A percentile compares a stretch with the other conserved stretches of the same genome.
These are phyloP conservation scores for Uria lomvia DNA, from an alignment of 2,113 vertebrate species.

Conservation along the genomic window DNA sequence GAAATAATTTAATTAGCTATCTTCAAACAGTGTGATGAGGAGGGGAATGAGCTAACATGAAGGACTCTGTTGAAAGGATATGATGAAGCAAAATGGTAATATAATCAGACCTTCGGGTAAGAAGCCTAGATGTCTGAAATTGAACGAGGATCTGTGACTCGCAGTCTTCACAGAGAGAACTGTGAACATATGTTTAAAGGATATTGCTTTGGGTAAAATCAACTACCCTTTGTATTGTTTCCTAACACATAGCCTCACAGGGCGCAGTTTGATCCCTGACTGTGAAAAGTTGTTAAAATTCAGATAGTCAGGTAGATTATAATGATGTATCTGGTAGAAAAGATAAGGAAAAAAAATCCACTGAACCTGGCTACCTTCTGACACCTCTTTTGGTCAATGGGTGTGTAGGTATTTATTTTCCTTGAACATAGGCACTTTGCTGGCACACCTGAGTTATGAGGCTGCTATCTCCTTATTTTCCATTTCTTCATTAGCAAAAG, in stretches of 20 bases:
- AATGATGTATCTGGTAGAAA: background rate
- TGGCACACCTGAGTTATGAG: background rate
- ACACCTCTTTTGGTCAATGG: background rate
- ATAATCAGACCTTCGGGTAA: background rate
- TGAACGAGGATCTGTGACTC: background rate
- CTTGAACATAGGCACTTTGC: background rate
- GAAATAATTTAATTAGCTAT: background rate
- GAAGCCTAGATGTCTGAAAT: background rate
- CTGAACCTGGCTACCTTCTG: background rate
- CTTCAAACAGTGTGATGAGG: background rate
- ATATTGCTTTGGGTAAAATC: background rate
- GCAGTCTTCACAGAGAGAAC: background rate
- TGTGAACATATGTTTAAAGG: background rate
- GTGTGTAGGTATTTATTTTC: background rate
- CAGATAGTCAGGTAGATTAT: background rate
- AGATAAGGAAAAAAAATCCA: background rate
- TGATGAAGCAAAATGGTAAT: background rate
- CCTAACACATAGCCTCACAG: background rate
- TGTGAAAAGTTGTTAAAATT: background rate
- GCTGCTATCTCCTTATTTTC: background rate
- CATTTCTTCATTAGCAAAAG: background rate
- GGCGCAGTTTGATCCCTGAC: background rate
- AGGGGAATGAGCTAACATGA: background rate
- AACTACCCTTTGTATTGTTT: background rate
- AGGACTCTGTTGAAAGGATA: background rate